Base-by-base conservation (phyloP, 2,113 vertebrate genomes). In the Rallus limicola region DNA sequence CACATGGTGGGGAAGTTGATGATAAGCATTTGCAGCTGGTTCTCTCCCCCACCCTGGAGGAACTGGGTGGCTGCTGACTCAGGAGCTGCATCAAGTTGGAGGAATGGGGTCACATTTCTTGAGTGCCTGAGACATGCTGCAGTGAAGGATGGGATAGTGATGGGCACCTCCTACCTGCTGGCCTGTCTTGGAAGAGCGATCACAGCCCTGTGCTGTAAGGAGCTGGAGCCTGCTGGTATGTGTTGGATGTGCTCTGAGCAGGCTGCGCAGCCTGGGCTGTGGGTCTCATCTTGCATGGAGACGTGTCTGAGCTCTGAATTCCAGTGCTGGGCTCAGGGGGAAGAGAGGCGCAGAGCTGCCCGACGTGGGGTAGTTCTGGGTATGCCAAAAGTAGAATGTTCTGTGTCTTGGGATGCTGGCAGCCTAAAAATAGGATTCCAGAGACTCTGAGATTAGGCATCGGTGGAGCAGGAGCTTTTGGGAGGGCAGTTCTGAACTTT, bases 11-110 rank as follows among this genome's bases (percentile, higher is more conserved):
- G 82, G 93, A 95, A 91, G 94, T 90, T 2, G 10, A 48, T 62
- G 88, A 42, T 84, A 92, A 95, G 80, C 53, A 16, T 67, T 85
- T 89, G 89, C 92, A 93, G 94, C 88, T 92, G 95, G 83, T 82
- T 88, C 46, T 53, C 24, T 53, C 62, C 19, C 55, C 56, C 29
- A 7, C 69, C 33, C 33, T 1, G 29, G 60, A 91, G 95, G 88
- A 88, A 70, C 92, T 50, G 64, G n/a, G 52, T 0, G 11, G 56
- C 68, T 95, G 91, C 91, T 96, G 94, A 86, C 80, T 94, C 94
- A 81, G 91, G 86, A 68, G 64, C 40, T 70, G 52, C 76, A 40
- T 44, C 63, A 10, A 55, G 56, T 11, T 2, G 1, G 38, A 80
- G 92, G 64, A 84, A 70, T 82, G 81, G 62, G 56, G n/a, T 92